Evolutionary conservation across 2,888 invertebrate genomes (phyloP), one percentile per base, ranked within the genome.

Genomic region (Polymixis flavicincta): DNA sequence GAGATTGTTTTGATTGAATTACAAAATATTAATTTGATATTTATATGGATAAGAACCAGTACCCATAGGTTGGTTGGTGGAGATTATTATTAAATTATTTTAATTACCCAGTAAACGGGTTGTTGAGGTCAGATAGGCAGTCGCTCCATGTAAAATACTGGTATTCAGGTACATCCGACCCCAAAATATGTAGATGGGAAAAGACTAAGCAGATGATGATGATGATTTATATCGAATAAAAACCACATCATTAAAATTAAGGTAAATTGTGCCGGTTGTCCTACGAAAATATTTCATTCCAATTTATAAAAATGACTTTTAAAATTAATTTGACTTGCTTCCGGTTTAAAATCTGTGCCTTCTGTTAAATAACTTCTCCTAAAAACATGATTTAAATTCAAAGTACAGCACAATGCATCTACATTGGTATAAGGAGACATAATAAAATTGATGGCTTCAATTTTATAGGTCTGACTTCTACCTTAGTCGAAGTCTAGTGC

Each of bases 371-470:
- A 55, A 45, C 17, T 7, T 25, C 0, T 50, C 1, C 57, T 54
- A 22, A 45, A 64, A 57, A 59, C 37, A 42, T 32, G 25, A n/a
- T 77, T 50, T 14, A 76, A 59, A 55, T 48, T 69, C 60, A 64
- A 80, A 59, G 59, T 60, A 60, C 25, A 63, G 19, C 19, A 69
- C 54, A 63, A 54, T 70, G 50, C 57, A 54, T 69, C 52, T 65
- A 57, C 37, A 48, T 60, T 64, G 55, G n/a, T 48, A 19, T 61
- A 81, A 72, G 25, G 69, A 76, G 78, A 87, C 73, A 69, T 80
- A 86, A 86, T 82, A 87, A 86, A 86, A 80, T 87, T 84, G 78
- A 87, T 84, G 65, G 82, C 73, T 73, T 68, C 70, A 54, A 79
- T 87, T 87, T 87, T 87, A 87, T 82, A 79, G 85, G 28, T 69